Conservation (phyloP, 2,113 vertebrate genomes). For the Oceanodroma tethys region DNA sequence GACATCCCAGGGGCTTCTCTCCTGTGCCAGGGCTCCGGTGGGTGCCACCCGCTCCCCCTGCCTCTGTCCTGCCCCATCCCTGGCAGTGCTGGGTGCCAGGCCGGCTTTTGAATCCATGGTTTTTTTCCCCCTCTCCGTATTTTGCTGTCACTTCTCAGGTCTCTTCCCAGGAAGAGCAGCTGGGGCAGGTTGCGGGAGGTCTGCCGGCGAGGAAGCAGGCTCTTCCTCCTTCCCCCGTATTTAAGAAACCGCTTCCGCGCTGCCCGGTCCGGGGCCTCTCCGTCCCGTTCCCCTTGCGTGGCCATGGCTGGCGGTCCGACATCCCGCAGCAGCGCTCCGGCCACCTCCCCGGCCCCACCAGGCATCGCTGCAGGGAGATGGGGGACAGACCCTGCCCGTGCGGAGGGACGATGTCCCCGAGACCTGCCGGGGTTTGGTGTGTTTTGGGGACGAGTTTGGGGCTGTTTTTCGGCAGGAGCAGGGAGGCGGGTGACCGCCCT, state of each 20-base stretch:
- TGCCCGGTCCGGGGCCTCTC: not conserved
- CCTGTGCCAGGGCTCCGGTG: not conserved
- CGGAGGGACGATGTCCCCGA: rapidly evolving
- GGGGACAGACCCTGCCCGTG: not conserved
- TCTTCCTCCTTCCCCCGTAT: slow-evolving; percentile 50
- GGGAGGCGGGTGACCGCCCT: not conserved
- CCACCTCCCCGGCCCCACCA: not conserved
- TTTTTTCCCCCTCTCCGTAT: rapidly evolving
- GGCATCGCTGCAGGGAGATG: not conserved
- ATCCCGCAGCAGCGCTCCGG: not conserved
- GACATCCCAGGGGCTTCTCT: not conserved
- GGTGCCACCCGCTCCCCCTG: not conserved
- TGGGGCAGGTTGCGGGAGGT: slow-evolving; percentile 20
- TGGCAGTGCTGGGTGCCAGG: not conserved
- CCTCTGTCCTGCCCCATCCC: not conserved
- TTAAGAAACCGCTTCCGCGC: slow-evolving; percentile 5
- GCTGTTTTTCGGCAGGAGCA: not conserved
- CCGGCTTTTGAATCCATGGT: not conserved
- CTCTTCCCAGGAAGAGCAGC: slow-evolving; percentile 51
- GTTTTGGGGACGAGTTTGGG: not conserved
- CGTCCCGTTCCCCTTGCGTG: not conserved
- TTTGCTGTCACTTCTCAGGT: not conserved
- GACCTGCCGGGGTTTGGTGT: not conserved
- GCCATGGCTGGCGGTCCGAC: not conserved
- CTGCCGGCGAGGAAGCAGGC: slow-evolving; percentile 20